Evolutionary conservation across 2,113 vertebrate species (phyloP).

Genomic region (Scomber colias): DNA sequence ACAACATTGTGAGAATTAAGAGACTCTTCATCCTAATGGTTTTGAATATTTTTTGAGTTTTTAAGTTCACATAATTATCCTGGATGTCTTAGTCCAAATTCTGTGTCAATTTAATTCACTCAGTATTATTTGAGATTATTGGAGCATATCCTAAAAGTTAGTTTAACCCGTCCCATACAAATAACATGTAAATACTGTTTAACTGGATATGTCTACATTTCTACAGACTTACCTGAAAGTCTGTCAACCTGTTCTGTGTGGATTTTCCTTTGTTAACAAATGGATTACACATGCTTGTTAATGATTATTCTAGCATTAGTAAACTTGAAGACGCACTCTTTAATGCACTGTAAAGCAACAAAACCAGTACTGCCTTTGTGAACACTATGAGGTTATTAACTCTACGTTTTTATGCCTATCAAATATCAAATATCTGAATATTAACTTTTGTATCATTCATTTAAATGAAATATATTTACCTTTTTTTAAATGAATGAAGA

Average conservation of each 20-base stretch:
- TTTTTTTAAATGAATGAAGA: conserved; percentile 56
- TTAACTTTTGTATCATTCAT: conserved; percentile 39
- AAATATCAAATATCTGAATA: conserved; percentile 51
- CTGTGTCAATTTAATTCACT: conserved; percentile 31
- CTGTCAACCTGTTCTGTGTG: not conserved
- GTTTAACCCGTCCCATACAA: conserved; percentile 7
- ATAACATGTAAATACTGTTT: conserved; percentile 51
- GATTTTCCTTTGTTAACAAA: conserved; percentile 24
- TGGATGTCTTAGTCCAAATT: not conserved
- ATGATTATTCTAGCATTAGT: conserved; percentile 42
- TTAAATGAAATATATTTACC: conserved; percentile 45
- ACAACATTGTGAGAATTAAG: conserved; percentile 20
- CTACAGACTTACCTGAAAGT: conserved; percentile 4
- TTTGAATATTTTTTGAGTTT: not conserved
- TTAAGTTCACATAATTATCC: not conserved
- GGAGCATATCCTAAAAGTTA: conserved; percentile 19
- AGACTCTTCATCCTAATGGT: not conserved
- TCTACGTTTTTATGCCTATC: conserved; percentile 50
- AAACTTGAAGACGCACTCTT: conserved; percentile 46
- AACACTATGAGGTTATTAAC: conserved; percentile 48
- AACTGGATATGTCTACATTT: conserved; percentile 41
- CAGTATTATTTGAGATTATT: conserved; percentile 70
- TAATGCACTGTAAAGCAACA: conserved; percentile 62
- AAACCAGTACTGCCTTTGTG: conserved; percentile 62
- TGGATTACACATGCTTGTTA: conserved; percentile 33